phyloP scores from a whole-genome alignment of 2,113 vertebrate species.

The Pollimyrus isidori region DNA sequence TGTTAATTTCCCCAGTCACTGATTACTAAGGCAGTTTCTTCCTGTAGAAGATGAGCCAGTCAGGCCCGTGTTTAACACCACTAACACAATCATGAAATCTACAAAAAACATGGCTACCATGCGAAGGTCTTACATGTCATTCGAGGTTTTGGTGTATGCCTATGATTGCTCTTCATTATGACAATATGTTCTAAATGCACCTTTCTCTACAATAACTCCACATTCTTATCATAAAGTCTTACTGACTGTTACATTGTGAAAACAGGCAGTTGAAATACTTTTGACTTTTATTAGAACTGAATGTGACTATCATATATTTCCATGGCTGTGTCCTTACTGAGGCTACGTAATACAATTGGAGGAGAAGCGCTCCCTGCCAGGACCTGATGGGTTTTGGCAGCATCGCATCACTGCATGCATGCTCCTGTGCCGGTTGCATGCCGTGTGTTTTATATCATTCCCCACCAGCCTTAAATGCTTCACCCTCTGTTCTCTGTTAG shows the following conservation, averaged over 20 bases:
- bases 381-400: conserved; percentile 39
- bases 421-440: conserved; percentile 29
- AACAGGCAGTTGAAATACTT: conserved; percentile 16
- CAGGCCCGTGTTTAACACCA: conserved; percentile 16
- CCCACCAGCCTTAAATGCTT: conserved; percentile 49
- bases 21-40: conserved; percentile 24
- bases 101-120: not conserved
- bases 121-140: not conserved
- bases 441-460: conserved; percentile 54
- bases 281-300: not conserved
- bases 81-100: conserved; percentile 17
- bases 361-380: conserved; percentile 1
- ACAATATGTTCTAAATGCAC: not conserved
- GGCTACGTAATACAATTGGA: conserved; percentile 13
- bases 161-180: conserved; percentile 11
- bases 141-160: not conserved
- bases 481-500: conserved; percentile 41
- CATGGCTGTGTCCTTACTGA: conserved; percentile 8
- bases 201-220: conserved; percentile 15
- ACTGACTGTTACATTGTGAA: conserved; percentile 11
- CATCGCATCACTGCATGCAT: conserved; percentile 40
- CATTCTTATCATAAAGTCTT: conserved; percentile 3
- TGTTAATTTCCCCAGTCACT: conserved; percentile 30
- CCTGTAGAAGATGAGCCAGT: conserved; percentile 18
- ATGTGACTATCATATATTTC: conserved; percentile 17